These are phyloP conservation scores for Synergus gifuensis DNA, from an alignment of 2,888 invertebrate genomes.

Conservation along the genomic window DNA sequence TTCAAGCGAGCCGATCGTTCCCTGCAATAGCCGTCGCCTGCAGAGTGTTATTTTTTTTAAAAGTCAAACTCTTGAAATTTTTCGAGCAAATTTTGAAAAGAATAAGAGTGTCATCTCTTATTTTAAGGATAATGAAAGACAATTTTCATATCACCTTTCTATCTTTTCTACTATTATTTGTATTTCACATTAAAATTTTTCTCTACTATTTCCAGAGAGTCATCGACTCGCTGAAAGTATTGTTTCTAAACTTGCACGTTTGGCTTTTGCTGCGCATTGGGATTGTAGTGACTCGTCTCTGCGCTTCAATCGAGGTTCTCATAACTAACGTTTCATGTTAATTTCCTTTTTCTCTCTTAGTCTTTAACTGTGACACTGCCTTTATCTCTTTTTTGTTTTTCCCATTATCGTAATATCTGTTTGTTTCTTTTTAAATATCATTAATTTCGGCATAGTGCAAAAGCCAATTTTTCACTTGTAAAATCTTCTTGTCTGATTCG, in stretches of 20 bases:
- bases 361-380: slow-evolving; percentile 20
- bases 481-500: slow-evolving; percentile 71
- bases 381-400: slow-evolving; percentile 30
- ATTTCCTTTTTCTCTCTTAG: slow-evolving; percentile 42
- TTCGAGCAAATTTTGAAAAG: background rate
- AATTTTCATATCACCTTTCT: slow-evolving; percentile 16
- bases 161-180: slow-evolving; percentile 39
- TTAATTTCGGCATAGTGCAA: slow-evolving; percentile 46
- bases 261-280: slow-evolving; percentile 71
- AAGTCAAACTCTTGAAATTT: background rate
- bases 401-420: slow-evolving; percentile 45
- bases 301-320: slow-evolving; percentile 54
- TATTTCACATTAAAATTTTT: background rate
- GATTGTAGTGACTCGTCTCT: slow-evolving; percentile 66
- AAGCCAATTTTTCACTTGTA: slow-evolving; percentile 44
- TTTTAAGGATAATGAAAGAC: background rate
- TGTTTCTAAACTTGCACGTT: slow-evolving; percentile 67
- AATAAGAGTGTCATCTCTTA: background rate
- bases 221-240: slow-evolving; percentile 66
- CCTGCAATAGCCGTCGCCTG: slow-evolving; percentile 82
- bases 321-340: slow-evolving; percentile 57
- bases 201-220: slow-evolving; percentile 56
- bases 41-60: slow-evolving; percentile 78
- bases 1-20: slow-evolving; percentile 66
- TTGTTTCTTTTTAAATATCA: slow-evolving; percentile 36